phyloP scores from a whole-genome alignment of 2,113 vertebrate genomes.

The Megaptera novaeangliae region DNA sequence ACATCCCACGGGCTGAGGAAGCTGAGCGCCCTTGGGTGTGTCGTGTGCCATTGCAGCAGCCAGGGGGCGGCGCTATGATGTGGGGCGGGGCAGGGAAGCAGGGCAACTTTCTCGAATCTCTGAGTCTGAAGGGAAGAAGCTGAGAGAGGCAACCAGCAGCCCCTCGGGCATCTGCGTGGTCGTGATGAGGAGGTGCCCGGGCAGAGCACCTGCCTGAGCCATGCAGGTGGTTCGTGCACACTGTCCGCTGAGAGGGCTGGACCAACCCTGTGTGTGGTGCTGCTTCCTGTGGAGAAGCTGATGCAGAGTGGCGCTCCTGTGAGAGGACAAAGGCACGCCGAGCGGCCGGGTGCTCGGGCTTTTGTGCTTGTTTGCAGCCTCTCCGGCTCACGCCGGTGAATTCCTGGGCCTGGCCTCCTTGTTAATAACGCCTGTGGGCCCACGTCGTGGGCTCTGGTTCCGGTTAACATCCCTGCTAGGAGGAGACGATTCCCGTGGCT shows the following conservation, averaged over 20 bases:
- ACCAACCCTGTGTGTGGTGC: no score
- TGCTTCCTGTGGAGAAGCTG: neutral
- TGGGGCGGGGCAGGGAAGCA: neutral
- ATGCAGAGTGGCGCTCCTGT: neutral
- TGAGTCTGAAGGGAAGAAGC: neutral
- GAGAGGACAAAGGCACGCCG: neutral
- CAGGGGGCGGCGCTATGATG: neutral
- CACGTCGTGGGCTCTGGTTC: neutral
- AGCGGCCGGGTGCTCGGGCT: neutral
- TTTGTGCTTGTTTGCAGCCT: no score
- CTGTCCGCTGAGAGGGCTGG: neutral
- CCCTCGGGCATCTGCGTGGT: neutral
- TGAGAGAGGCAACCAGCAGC: neutral
- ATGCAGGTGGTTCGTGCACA: accelerated
- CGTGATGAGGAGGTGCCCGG: neutral
- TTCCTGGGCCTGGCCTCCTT: neutral
- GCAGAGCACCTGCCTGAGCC: neutral
- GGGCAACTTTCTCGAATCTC: neutral
- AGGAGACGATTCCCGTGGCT: neutral
- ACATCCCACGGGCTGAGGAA: neutral
- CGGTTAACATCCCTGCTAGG: neutral
- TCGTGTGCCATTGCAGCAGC: neutral
- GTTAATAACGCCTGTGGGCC: neutral
- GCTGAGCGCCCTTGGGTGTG: neutral
- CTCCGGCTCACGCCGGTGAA: neutral